phyloP scores from a whole-genome alignment of 1,140 invertebrate genomes.

The Papilio machaon region DNA sequence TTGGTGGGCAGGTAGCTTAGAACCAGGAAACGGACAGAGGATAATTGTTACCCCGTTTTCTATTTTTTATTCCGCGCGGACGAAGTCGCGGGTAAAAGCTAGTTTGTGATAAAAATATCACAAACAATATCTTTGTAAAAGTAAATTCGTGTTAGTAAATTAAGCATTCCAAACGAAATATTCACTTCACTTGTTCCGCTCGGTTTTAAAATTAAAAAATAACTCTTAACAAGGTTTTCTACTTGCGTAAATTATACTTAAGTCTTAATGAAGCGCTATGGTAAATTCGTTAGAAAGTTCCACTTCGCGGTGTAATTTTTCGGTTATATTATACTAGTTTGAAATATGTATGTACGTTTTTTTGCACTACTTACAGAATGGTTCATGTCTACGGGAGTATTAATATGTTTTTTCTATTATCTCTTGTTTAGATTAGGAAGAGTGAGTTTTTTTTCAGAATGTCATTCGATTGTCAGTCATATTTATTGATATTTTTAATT shows the following conservation, averaged over 20 bases:
- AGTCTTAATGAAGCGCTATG: not conserved
- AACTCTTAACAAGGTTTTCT: conserved; percentile 14
- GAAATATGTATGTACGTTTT: not conserved
- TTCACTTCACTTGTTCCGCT: not conserved
- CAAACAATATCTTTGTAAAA: not conserved
- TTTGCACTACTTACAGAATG: not conserved
- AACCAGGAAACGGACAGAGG: too few species aligned
- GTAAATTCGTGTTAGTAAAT: not conserved
- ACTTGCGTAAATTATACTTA: conserved; percentile 6
- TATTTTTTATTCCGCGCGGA: too few species aligned
- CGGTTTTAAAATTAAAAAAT: conserved; percentile 2
- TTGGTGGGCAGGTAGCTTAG: too few species aligned
- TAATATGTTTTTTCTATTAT: too few species aligned
- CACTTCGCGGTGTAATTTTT: not conserved
- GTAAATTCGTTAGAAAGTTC: not conserved
- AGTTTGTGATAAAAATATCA: not conserved
- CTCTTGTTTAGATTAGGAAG: too few species aligned
- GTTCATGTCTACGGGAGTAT: not conserved
- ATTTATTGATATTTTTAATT: too few species aligned
- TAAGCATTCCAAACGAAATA: not conserved
- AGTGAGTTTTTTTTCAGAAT: too few species aligned
- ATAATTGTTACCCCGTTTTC: too few species aligned
- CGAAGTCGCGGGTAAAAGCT: too few species aligned
- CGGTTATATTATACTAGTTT: not conserved
- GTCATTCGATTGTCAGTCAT: too few species aligned